Base-by-base conservation (phyloP, 2,113 vertebrate species). In the Mustelus asterias region DNA sequence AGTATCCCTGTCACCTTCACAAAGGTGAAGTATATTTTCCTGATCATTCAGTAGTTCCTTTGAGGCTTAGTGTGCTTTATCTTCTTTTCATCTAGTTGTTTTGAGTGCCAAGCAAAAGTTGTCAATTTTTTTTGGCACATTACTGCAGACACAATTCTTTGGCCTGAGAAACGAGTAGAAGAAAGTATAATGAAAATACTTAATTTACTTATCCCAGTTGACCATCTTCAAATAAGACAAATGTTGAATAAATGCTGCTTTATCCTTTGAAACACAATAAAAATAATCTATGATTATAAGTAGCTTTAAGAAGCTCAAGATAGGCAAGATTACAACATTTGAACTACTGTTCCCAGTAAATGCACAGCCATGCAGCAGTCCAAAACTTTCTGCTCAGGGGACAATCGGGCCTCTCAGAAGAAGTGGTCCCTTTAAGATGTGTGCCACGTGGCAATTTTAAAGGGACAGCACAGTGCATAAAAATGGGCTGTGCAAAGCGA, bases 1-100 rank as follows among this genome's bases (percentile, higher is more conserved):
- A 99, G 99, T 95, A 99, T 99, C 97, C 99, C 99, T 63, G 99
- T 99, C 96, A 99, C 99, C 96, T 99, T 99, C 97, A 99, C 99
- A 24, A 99, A 99, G 98, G 99, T 99, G 98, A 96, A 95, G 3
- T 4, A 93, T 65, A 26, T 54, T 72, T 94, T 95, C 94, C 33
- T 16, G 37, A 10, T 92, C n/a, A 37, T 93, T 65, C 60, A 65
- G 18, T 93, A 18, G 8, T 20, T 93, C 33, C 69, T 72, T 48
- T 95, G 65, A 1, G 7, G 33, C 70, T 95, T 29, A 70, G 1
- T 94, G 22, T 95, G 63, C n/a, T 16, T 22, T 11, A 95, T 72
- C 67, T 48, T 48, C 16, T 54, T 76, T 95, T 24, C 8, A 67
- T 69, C 60, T 95, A 41, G 78, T n/a, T 83, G 41, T 1, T 14